Evolutionary conservation across 2,113 vertebrate species (phyloP).

Genomic region (chimpanzee (Pan troglodytes)): NHGRI_mPanTro3-v2.1_pri NC_072401.2:125068001-125068500

Average conservation of each 20-base stretch:
- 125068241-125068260: background rate
- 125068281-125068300: background rate
- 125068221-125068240: background rate
- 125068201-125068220: background rate
- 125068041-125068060: background rate
- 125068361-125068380: background rate
- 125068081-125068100: background rate
- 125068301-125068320: background rate
- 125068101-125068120: background rate
- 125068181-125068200: background rate
- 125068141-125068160: background rate
- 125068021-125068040: background rate
- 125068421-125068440: fast-evolving
- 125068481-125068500: background rate
- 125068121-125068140: background rate
- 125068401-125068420: background rate
- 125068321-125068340: background rate
- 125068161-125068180: background rate
- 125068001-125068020: background rate
- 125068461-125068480: too few relatives aligned
- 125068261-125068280: background rate
- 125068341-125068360: fast-evolving
- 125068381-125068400: too few relatives aligned
- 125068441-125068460: background rate
- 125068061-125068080: background rate